These are phyloP conservation scores for Chironomus riparius DNA, from an alignment of 2,888 invertebrate genomes.

Conservation along the genomic window DNA sequence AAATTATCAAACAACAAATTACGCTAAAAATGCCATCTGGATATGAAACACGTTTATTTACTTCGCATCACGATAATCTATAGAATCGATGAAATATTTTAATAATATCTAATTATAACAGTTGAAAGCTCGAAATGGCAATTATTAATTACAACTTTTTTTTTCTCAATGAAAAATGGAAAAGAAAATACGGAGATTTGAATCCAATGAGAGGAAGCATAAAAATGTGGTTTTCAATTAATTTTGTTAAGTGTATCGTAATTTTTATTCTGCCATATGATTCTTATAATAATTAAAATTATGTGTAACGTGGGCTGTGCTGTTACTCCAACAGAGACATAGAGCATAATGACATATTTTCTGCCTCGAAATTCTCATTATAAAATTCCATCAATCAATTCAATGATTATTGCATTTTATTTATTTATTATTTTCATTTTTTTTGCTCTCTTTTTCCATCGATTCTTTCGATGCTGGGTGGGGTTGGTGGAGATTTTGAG, in stretches of 20 bases:
- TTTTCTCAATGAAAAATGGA: neutral
- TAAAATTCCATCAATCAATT: slow-evolving; percentile 24
- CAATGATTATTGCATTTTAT: slow-evolving; percentile 2
- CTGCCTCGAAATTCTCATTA: slow-evolving; percentile 14
- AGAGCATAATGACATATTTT: slow-evolving; percentile 16
- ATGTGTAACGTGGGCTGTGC: neutral
- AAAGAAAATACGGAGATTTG: neutral
- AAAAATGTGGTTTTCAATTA: slow-evolving; percentile 20
- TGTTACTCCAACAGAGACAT: neutral
- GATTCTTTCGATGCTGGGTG: too few relatives aligned
- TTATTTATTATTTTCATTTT: neutral
- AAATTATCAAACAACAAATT: too few relatives aligned
- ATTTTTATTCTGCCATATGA: neutral
- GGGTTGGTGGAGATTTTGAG: too few relatives aligned
- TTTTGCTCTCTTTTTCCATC: neutral
- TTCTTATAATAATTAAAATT: slow-evolving; percentile 14
- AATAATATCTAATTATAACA: neutral
- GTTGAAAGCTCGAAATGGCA: neutral
- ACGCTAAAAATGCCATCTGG: too few relatives aligned
- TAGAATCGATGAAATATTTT: neutral
- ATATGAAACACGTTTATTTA: too few relatives aligned
- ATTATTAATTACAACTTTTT: neutral
- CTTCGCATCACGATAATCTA: too few relatives aligned
- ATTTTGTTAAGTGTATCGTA: slow-evolving; percentile 9
- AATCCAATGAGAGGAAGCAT: neutral